Percentiles rank a stretch among this genome's conserved stretches.
Evolutionary conservation across 2,113 vertebrate genomes (phyloP).

Genomic region (Odontesthes bonariensis): DNA sequence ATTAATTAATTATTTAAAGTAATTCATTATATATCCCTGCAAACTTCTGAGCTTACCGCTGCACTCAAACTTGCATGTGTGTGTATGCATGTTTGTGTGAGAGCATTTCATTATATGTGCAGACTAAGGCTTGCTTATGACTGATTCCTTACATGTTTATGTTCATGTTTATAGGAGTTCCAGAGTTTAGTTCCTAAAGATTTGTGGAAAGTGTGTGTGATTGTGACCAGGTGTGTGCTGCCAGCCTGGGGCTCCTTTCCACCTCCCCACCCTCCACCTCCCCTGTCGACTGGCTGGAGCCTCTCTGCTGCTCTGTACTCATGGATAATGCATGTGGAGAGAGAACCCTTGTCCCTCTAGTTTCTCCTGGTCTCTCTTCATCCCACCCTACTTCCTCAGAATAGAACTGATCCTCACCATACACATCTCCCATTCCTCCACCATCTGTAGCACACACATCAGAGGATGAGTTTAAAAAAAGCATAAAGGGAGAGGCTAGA

Average conservation of each 20-base stretch:
- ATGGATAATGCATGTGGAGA: slow-evolving; percentile 69
- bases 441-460: slow-evolving; percentile 18
- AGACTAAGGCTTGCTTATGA: slow-evolving; percentile 8
- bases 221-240: slow-evolving; percentile 31
- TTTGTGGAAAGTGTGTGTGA: neutral
- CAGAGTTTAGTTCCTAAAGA: too few relatives aligned
- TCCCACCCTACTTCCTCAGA: slow-evolving; percentile 37
- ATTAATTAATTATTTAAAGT: slow-evolving; percentile 62
- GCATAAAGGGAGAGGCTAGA: slow-evolving; percentile 19
- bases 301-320: slow-evolving; percentile 50
- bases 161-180: neutral
- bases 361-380: slow-evolving; percentile 18
- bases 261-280: neutral
- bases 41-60: slow-evolving; percentile 47
- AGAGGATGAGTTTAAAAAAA: slow-evolving; percentile 27
- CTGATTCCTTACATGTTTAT: neutral
- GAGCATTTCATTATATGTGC: neutral
- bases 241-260: slow-evolving; percentile 3
- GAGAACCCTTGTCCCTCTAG: slow-evolving; percentile 46
- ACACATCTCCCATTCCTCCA: slow-evolving; percentile 19
- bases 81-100: neutral
- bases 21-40: slow-evolving; percentile 60
- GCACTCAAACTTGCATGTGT: neutral
- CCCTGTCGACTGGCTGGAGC: slow-evolving; percentile 35
- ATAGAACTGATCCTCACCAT: slow-evolving; percentile 49